Conservation (phyloP, 1,140 invertebrate species). For the Oedothorax gibbosus region DNA sequence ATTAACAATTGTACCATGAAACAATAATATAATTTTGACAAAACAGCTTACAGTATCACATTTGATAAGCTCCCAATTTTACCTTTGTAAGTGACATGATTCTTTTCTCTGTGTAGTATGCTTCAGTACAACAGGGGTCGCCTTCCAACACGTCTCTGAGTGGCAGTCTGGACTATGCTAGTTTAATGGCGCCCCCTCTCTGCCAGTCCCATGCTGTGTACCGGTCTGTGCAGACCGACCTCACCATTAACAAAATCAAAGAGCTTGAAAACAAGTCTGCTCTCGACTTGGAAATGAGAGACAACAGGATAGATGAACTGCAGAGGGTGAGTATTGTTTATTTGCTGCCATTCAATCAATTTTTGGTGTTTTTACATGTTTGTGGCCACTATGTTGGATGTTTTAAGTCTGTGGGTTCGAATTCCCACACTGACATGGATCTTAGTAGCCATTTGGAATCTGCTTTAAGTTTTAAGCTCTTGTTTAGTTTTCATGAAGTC, state of each 20-base stretch:
- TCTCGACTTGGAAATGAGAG: conserved; percentile 91
- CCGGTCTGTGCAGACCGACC: conserved; percentile 82
- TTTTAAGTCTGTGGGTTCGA: too few relatives aligned
- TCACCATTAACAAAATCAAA: conserved; percentile 91
- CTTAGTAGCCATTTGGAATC: neutral
- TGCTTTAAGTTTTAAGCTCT: too few relatives aligned
- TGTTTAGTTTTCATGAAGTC: too few relatives aligned
- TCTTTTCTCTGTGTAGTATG: conserved; percentile 27
- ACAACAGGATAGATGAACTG: conserved; percentile 96
- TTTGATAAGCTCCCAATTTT: neutral
- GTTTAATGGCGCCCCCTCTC: conserved; percentile 60
- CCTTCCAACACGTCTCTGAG: conserved; percentile 49
- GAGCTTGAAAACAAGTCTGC: conserved; percentile 92
- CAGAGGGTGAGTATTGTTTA: conserved; percentile 70
- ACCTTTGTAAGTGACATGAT: neutral
- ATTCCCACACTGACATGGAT: neutral
- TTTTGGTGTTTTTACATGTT: too few relatives aligned
- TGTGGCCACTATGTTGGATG: too few relatives aligned
- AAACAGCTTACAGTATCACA: too few relatives aligned
- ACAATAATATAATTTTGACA: too few relatives aligned
- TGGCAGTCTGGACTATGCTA: conserved; percentile 56
- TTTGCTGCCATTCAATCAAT: neutral
- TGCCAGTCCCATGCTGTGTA: conserved; percentile 52
- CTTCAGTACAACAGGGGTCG: conserved; percentile 48
- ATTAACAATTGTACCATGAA: too few relatives aligned